Base-by-base conservation (phyloP, 2,113 vertebrate species). In the Hippocampus zosterae region DNA sequence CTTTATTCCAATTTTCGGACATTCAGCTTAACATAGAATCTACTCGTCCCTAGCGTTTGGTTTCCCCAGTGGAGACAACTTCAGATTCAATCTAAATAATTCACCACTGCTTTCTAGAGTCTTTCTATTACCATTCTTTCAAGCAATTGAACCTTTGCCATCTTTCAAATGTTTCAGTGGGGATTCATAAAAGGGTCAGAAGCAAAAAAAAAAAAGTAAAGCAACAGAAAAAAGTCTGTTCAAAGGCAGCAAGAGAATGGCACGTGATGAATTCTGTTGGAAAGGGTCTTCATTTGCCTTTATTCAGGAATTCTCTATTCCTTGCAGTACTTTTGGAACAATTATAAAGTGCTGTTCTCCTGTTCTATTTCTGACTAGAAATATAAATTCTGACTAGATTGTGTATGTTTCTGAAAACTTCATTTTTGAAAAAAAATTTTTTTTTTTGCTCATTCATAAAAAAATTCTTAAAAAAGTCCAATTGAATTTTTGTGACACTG, bases 81-180 rank as follows among this genome's bases (percentile, higher is more conserved):
- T 71, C 55, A 8, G 29, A 21, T 55, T 75, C 65, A 65, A 23
- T 53, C 53, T 53, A 40, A 67, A 67, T 67, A 33, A 67, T 67
- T 67, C 18, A 67, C 19, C 0, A 2, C 5, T n/a, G 50, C 48
- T 55, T 52, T 67, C 11, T 21, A 53, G 48, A 67, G 12, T n/a
- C 12, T 6, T 52, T 53, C 65, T 29, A 67, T 55, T 67, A 67
- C 19, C n/a, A 12, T 15, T 52, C 41, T 50, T 33, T 33, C 57
- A 33, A 53, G 29, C 65, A 67, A 55, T 67, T 67, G 63, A 65
- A 46, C 63, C 42, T 65, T 25, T 11, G 63, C 19, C 63, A 46
- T 27, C 63, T 46, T 65, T 65, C 13, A 65, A 65, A 65, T 44
- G 62, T 46, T 64, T 44, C 62, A 65, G 12, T 52, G 46, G 65